Conservation (phyloP, 53 echinoderm and acorn worm genomes). For the Glandiceps talaboti region DNA sequence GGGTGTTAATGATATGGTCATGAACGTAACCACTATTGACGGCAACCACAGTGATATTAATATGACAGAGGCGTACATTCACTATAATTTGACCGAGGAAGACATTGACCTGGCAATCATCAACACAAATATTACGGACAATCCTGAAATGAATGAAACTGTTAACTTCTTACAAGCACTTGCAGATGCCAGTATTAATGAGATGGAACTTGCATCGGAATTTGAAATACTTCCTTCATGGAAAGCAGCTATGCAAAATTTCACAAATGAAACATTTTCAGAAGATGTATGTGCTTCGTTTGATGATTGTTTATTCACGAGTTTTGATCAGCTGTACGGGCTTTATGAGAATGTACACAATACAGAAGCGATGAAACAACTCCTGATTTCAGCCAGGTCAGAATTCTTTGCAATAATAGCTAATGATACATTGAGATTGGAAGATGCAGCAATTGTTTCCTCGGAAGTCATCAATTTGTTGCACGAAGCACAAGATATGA, state of each 20-base stretch:
- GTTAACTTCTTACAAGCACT: background rate
- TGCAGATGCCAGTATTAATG: background rate
- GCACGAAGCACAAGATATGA: background rate
- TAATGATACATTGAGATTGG: background rate
- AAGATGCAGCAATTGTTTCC: background rate
- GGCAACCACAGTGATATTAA: background rate
- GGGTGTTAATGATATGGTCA: background rate
- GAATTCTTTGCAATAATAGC: background rate
- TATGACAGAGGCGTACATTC: background rate
- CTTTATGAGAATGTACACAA: background rate
- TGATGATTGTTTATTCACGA: background rate
- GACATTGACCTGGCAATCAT: background rate
- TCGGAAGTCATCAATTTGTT: background rate
- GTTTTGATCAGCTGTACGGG: background rate
- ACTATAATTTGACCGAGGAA: background rate
- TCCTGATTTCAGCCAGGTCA: background rate
- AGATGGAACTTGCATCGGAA: background rate
- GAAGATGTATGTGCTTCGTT: background rate
- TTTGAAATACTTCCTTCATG: background rate
- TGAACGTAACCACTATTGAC: background rate
- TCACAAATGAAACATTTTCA: background rate
- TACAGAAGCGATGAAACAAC: background rate
- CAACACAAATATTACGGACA: background rate
- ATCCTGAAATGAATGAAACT: background rate
- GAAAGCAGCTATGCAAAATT: background rate